Conservation (phyloP, 2,797 vertebrate species). For the Bovichtus variegatus region DNA sequence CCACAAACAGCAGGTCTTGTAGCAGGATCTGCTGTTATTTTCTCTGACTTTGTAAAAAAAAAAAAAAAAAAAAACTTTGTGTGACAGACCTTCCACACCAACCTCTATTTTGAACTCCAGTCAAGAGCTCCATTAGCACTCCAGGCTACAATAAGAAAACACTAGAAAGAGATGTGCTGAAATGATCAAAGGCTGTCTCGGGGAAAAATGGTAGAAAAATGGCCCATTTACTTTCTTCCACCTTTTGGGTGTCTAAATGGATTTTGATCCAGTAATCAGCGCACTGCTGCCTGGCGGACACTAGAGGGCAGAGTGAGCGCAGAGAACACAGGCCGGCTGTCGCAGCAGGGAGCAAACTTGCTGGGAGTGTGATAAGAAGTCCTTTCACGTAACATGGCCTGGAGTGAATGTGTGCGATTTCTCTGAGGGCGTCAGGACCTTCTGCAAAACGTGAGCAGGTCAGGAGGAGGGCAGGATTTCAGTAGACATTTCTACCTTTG, state of each 20-base stretch:
- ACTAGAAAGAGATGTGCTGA: constrained; percentile 75
- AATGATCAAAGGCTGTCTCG: constrained; percentile 86
- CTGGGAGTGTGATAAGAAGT: constrained; percentile 69
- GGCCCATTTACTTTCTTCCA: constrained; percentile 83
- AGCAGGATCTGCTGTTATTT: constrained; percentile 52
- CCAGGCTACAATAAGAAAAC: constrained; percentile 78
- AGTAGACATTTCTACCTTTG: constrained; percentile 42
- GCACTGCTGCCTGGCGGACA: constrained; percentile 60
- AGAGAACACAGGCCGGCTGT: constrained; percentile 40
- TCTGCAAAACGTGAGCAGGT: constrained; percentile 64
- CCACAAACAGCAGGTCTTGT: background rate
- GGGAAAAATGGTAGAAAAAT: constrained; percentile 84
- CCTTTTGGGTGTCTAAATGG: constrained; percentile 73
- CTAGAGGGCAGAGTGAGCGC: constrained; percentile 85
- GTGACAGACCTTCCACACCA: constrained; percentile 55
- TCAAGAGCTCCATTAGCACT: constrained; percentile 82
- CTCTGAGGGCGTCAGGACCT: constrained; percentile 63
- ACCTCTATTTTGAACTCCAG: constrained; percentile 75
- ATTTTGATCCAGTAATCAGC: constrained; percentile 64
- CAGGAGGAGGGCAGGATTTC: constrained; percentile 66
- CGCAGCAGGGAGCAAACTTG: constrained; percentile 71
- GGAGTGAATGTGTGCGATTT: constrained; percentile 67
- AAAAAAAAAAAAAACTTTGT: constrained; percentile 56
- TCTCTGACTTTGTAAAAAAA: constrained; percentile 27
- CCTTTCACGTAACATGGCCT: constrained; percentile 63